Conservation (phyloP, 2,113 vertebrate species). For the Pycnonotus jocosus region DNA sequence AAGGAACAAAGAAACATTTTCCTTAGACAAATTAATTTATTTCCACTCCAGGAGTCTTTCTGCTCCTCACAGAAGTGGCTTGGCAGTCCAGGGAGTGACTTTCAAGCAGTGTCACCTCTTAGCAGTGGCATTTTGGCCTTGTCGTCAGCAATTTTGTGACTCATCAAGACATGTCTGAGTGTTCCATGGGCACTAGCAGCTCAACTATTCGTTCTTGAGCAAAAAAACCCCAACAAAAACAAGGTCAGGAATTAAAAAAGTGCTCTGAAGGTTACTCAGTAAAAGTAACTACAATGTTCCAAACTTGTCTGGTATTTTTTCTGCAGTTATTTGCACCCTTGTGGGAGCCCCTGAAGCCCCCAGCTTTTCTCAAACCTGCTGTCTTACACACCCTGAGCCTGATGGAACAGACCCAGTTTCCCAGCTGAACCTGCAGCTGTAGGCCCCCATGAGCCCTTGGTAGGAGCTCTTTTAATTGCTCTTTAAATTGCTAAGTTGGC, state of each 20-base stretch:
- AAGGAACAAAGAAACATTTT: not conserved
- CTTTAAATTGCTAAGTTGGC: not conserved
- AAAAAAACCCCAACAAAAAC: not conserved
- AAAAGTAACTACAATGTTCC: not conserved
- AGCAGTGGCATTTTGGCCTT: not conserved
- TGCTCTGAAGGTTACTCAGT: not conserved
- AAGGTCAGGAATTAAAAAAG: not conserved
- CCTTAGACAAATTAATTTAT: not conserved
- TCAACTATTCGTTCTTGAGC: not conserved
- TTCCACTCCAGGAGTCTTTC: not conserved
- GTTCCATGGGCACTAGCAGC: not conserved
- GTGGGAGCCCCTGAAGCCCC: not conserved
- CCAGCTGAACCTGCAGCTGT: not conserved
- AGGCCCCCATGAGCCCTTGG: not conserved
- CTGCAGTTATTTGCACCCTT: not conserved
- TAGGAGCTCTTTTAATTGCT: not conserved
- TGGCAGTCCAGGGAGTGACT: not conserved
- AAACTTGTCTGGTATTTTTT: not conserved
- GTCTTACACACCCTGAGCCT: fast-evolving
- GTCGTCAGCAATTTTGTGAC: not conserved
- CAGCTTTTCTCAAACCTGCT: not conserved
- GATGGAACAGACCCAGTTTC: not conserved
- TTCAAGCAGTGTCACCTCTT: not conserved
- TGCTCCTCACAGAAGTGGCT: not conserved
- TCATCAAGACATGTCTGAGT: not conserved